Percentiles rank a stretch among this genome's conserved stretches.
Conservation (phyloP, 2,888 invertebrate genomes). For the Yponomeuta malinellus region DNA sequence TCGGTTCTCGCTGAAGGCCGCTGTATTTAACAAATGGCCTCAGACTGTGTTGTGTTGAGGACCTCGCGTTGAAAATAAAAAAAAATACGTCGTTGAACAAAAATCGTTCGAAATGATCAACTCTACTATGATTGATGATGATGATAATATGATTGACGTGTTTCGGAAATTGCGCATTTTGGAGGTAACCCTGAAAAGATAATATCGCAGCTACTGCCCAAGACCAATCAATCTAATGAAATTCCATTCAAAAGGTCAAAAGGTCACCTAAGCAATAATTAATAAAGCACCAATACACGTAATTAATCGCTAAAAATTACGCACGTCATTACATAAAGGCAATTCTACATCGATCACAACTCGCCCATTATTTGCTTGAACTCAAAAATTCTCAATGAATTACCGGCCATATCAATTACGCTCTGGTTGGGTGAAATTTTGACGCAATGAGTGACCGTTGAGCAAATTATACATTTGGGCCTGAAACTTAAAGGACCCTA, state of each 20-base stretch:
- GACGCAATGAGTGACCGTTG: not conserved
- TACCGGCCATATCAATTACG: slow-evolving; percentile 49
- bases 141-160: too few relatives aligned
- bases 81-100: too few relatives aligned
- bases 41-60: too few relatives aligned
- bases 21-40: too few relatives aligned
- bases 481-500: not conserved
- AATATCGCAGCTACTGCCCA: too few relatives aligned
- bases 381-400: slow-evolving; percentile 22
- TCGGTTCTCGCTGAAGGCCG: too few relatives aligned
- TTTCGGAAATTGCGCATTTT: too few relatives aligned
- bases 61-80: too few relatives aligned
- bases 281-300: not conserved
- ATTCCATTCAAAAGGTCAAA: not conserved
- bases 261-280: not conserved
- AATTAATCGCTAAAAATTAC: slow-evolving; percentile 3
- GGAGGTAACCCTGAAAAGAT: too few relatives aligned
- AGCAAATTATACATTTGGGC: not conserved
- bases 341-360: not conserved
- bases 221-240: not conserved
- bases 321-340: not conserved
- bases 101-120: too few relatives aligned
- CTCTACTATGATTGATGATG: too few relatives aligned
- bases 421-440: slow-evolving; percentile 29
- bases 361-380: slow-evolving; percentile 6